Evolutionary conservation across 2,797 vertebrate genomes (phyloP).

Genomic region (Schizothorax lantsangensis): DNA sequence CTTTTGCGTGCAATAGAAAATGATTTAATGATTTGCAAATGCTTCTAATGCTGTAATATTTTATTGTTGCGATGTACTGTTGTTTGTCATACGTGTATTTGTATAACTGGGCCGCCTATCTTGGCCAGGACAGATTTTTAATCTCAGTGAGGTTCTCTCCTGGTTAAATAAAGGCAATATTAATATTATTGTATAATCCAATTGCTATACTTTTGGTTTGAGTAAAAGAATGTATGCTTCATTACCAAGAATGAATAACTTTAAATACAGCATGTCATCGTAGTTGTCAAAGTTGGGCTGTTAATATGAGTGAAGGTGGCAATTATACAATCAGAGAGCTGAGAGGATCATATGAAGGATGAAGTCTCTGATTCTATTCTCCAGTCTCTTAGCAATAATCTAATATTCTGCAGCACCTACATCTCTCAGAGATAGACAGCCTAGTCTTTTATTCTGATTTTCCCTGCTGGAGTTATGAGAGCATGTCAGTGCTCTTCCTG

Average conservation of each 20-base stretch:
- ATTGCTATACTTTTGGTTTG: background rate
- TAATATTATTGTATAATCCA: background rate
- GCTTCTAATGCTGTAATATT: no score
- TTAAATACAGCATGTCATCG: background rate
- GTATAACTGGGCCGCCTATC: no score
- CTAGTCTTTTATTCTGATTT: slow-evolving; percentile 19
- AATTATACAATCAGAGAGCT: background rate
- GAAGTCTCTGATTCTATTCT: background rate
- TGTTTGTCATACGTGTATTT: no score
- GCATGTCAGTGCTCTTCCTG: slow-evolving; percentile 45
- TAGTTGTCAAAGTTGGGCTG: background rate
- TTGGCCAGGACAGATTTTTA: no score
- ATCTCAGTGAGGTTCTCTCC: no score
- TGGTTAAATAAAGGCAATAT: no score
- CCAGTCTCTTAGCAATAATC: slow-evolving; percentile 13
- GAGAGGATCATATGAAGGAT: slow-evolving; percentile 8
- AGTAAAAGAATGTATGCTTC: slow-evolving; percentile 6
- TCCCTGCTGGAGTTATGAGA: slow-evolving; percentile 32
- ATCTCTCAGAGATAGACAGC: slow-evolving; percentile 31
- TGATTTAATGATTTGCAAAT: no score
- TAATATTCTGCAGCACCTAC: slow-evolving; percentile 12
- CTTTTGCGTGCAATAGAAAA: no score
- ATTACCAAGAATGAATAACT: background rate
- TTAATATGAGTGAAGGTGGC: background rate
- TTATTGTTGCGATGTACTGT: no score